Evolutionary conservation across 2,113 vertebrate genomes (phyloP), one percentile per base, ranked within the genome.

Genomic region (Lathamus discolor): DNA sequence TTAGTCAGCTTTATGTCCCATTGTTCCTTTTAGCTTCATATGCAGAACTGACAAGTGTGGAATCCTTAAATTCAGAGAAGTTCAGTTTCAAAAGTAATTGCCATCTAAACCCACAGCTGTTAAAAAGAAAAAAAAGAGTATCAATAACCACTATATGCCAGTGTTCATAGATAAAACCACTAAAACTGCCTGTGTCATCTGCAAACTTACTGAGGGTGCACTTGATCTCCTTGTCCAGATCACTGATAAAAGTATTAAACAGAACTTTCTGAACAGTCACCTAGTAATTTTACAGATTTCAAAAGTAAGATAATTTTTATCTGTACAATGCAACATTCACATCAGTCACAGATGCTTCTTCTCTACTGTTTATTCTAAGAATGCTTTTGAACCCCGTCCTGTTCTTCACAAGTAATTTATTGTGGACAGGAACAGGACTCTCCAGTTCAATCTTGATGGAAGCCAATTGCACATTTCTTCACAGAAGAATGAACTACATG

Each of bases 161-260:
- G 10, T 49, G 16, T 23, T 28, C 39, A 2, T 7, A 78, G 33
- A 55, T 55, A 61, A 63, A 86, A 66, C 17, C 75, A 64, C 17
- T 46, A 23, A 73, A 89, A 87, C 24, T 85, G 43, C 20, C 22
- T 35, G 10, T 49, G 31, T 2, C 13, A 19, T 25, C 31, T 44
- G 16, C 31, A 75, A 49, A 55, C 13, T 17, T 69, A 17, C 22
- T 24, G 10, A 62, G n/a, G 68, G 22, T 54, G 8, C 49, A 64
- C 37, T 46, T 0, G 0, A 77, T 64, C 37, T 14, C 11, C 7
- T 83, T 46, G 17, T 46, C n/a, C 51, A 46, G 3, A 3, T 6
- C 2, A 6, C 15, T 61, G 44, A 52, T 61, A 19, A 61, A 73
- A 22, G 52, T 24, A 25, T 41, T 48, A 35, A 61, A 66, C 33